These are phyloP conservation scores for Cremastinae sp. DNA, from an alignment of 2,888 invertebrate genomes.

Conservation along the genomic window DNA sequence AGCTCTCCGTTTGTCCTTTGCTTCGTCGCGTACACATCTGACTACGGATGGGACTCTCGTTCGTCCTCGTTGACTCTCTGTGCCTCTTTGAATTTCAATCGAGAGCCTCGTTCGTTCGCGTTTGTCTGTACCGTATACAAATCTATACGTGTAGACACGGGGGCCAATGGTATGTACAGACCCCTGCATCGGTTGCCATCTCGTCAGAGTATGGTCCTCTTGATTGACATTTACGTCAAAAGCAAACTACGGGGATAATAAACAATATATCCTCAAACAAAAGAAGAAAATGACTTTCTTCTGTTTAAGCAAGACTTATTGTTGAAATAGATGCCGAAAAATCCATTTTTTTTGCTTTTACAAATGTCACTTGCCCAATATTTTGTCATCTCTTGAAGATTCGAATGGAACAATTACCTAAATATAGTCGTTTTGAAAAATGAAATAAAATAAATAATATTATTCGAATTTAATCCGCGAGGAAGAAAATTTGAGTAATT, in stretches of 20 bases:
- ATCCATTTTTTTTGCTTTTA: too few species aligned
- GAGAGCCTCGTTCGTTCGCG: slow-evolving; percentile 58
- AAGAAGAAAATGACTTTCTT: neutral
- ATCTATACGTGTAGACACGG: too few species aligned
- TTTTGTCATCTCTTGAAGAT: too few species aligned
- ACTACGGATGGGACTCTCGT: slow-evolving; percentile 63
- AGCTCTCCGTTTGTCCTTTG: slow-evolving; percentile 39
- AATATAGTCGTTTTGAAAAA: neutral
- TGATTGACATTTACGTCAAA: neutral
- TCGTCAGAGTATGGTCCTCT: neutral
- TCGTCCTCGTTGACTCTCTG: slow-evolving; percentile 64
- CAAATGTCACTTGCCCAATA: too few species aligned
- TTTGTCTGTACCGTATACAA: slow-evolving; percentile 32
- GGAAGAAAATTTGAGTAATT: neutral
- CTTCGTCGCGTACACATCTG: slow-evolving; percentile 36
- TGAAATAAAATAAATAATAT: neutral
- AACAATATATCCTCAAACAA: neutral
- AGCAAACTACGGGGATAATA: neutral
- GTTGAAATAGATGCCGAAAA: too few species aligned
- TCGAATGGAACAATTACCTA: too few species aligned
- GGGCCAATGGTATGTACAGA: too few species aligned
- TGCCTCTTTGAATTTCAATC: slow-evolving; percentile 76
- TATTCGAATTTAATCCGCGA: neutral
- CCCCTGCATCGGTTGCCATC: slow-evolving; percentile 54
- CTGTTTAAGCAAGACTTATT: neutral